Conservation (phyloP, 2,113 vertebrate species). For the Semnopithecus entellus region DNA sequence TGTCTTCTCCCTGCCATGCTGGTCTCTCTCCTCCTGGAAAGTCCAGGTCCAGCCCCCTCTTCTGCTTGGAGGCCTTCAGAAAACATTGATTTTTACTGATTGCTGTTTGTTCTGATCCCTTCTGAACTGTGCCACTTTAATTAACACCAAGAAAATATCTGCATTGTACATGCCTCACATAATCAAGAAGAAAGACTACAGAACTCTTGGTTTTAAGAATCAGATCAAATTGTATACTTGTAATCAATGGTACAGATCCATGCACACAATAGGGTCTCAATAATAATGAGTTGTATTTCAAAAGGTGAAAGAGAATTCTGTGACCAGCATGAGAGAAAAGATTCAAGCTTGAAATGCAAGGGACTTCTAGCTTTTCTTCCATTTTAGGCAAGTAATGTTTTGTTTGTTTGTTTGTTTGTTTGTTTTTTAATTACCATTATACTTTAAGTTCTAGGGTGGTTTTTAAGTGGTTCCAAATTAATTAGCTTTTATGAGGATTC, state of each 20-base stretch:
- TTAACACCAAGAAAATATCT: background rate
- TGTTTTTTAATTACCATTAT: too few relatives aligned
- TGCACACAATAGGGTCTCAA: background rate
- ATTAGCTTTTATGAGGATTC: background rate
- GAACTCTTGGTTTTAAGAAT: constrained; percentile 7
- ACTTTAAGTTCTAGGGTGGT: too few relatives aligned
- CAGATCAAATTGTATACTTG: background rate
- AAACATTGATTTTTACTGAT: background rate
- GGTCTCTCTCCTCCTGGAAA: background rate
- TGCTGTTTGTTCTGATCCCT: background rate
- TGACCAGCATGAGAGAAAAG: background rate
- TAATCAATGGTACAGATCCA: background rate
- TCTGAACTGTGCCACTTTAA: background rate
- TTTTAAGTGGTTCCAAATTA: background rate
- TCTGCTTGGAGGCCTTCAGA: background rate
- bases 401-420: too few relatives aligned
- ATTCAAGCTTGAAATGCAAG: background rate
- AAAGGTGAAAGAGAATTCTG: background rate
- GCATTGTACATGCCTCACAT: background rate
- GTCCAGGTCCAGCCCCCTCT: background rate
- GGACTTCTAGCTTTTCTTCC: background rate
- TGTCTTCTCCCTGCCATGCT: background rate
- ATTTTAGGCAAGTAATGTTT: background rate
- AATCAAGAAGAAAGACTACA: background rate
- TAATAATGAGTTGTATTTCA: background rate